phyloP scores from a whole-genome alignment of 2,888 invertebrate genomes.

The Adineta ricciae region DNA sequence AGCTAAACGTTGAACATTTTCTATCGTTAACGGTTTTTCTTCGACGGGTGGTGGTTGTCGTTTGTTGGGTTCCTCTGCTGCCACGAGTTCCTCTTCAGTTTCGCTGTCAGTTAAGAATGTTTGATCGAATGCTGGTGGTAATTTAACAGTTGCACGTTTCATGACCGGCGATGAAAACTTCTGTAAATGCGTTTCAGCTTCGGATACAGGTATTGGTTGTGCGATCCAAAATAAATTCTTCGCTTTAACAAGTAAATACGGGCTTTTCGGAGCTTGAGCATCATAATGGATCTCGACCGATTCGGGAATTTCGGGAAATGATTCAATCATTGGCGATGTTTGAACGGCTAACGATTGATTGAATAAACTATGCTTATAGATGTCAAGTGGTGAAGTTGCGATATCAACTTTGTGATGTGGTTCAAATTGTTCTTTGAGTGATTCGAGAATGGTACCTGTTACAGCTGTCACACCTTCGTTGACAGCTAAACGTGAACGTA shows the following conservation, averaged over 20 bases:
- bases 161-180: slow-evolving; percentile 6
- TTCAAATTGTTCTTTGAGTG: slow-evolving; percentile 17
- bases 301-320: background rate
- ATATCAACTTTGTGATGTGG: background rate
- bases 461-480: slow-evolving; percentile 26
- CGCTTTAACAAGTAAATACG: background rate
- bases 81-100: background rate
- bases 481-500: slow-evolving; percentile 23
- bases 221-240: slow-evolving; percentile 11
- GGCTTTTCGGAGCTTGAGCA: background rate
- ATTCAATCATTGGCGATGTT: slow-evolving; percentile 17
- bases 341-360: background rate
- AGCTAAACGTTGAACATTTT: background rate
- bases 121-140: background rate
- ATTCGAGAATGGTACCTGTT: slow-evolving; percentile 24
- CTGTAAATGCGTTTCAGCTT: background rate
- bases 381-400: background rate
- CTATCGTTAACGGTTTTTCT: background rate
- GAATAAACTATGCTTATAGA: background rate
- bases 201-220: background rate
- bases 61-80: background rate
- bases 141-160: slow-evolving; percentile 20
- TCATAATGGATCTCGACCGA: slow-evolving; percentile 14
- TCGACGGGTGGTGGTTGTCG: background rate
- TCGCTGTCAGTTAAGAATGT: background rate